A percentile compares a stretch with the other conserved stretches of the same genome.
phyloP scores from a whole-genome alignment of 2,797 vertebrate genomes.

The Acestrorhynchus altus region DNA sequence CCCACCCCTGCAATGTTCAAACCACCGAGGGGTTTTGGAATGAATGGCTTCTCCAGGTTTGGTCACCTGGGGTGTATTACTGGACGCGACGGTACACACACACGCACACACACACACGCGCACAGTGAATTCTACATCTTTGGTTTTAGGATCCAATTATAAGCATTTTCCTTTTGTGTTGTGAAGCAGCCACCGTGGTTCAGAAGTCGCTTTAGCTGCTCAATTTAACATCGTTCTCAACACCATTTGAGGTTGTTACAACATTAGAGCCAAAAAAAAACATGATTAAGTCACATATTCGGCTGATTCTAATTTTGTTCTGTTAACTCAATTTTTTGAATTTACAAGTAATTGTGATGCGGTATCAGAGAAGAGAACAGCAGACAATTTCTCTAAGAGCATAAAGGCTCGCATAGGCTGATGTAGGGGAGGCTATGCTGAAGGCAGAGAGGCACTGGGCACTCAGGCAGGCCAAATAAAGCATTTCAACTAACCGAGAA shows the following conservation, averaged over 20 bases:
- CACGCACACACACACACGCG: constrained; percentile 61
- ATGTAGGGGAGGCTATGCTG: not conserved
- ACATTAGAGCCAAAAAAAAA: constrained; percentile 47
- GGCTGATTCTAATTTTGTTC: constrained; percentile 25
- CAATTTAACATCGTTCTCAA: constrained; percentile 46
- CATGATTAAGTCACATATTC: constrained; percentile 66
- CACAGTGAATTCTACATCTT: constrained; percentile 67
- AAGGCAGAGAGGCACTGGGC: constrained; percentile 72
- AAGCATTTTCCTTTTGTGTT: constrained; percentile 53
- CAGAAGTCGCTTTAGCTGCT: constrained; percentile 62
- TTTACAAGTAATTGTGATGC: constrained; percentile 62
- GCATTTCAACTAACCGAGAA: constrained; percentile 58
- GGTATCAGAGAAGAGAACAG: constrained; percentile 56
- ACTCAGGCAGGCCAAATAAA: constrained; percentile 57
- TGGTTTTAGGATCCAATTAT: constrained; percentile 73
- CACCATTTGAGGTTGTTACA: constrained; percentile 20
- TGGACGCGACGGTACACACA: constrained; percentile 54
- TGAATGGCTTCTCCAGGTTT: constrained; percentile 69
- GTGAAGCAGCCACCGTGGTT: constrained; percentile 10
- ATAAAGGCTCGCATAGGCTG: not conserved
- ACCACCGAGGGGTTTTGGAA: constrained; percentile 75
- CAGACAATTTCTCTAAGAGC: constrained; percentile 37
- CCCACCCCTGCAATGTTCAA: not conserved
- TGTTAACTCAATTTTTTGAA: not conserved
- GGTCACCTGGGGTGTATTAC: constrained; percentile 65